A percentile compares a stretch with the other conserved stretches of the same genome.
Conservation (phyloP, 2,888 invertebrate species). For the Brachynemurus nebulosus region DNA sequence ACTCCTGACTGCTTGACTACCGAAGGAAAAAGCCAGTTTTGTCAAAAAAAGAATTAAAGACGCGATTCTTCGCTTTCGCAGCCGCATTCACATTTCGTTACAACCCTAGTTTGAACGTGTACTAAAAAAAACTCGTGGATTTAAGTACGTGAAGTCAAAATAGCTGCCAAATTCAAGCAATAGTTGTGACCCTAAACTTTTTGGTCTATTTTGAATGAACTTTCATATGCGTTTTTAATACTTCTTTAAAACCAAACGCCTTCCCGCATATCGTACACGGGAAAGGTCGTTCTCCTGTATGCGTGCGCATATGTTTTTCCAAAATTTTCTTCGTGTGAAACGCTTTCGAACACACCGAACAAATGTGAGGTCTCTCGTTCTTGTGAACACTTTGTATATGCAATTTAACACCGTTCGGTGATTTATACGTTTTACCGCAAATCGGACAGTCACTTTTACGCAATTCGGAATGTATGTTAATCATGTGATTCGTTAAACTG, state of each 20-base stretch:
- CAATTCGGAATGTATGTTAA: background rate
- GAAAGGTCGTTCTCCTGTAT: background rate
- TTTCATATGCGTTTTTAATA: conserved; percentile 4
- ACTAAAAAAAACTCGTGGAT: too few species aligned
- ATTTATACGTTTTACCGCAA: conserved; percentile 1
- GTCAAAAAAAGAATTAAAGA: too few species aligned
- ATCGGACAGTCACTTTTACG: background rate
- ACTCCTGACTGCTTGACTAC: too few species aligned
- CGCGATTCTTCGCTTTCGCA: too few species aligned
- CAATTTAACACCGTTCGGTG: background rate
- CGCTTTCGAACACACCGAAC: conserved; percentile 1
- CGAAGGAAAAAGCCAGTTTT: too few species aligned
- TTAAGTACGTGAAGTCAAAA: too few species aligned
- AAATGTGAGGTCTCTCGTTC: background rate
- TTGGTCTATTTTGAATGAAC: background rate
- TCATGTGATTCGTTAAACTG: background rate
- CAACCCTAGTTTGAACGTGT: too few species aligned
- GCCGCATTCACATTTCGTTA: too few species aligned
- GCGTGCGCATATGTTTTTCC: background rate
- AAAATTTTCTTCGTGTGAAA: background rate
- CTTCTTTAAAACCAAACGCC: background rate
- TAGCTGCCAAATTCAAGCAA: too few species aligned
- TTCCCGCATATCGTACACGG: conserved; percentile 1
- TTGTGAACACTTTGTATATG: conserved; percentile 1
- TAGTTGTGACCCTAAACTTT: too few species aligned